A percentile compares a stretch with the other conserved stretches of the same genome.
Evolutionary conservation across 64 coral and sea anemone species (phyloP).

Genomic region (Catalaphyllia jardinei): DNA sequence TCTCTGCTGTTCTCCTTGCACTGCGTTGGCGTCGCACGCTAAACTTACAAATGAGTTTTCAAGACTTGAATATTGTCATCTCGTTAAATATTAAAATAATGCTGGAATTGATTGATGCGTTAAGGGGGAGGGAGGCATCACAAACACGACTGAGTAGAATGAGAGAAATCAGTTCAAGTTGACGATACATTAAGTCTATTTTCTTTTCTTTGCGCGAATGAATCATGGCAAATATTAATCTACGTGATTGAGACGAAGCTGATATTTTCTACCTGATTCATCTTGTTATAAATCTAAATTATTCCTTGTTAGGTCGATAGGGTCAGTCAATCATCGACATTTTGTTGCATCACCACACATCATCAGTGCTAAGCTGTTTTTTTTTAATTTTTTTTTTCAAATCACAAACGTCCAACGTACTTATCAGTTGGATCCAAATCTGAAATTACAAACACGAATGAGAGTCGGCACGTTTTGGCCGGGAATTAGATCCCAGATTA

Average conservation of each 20-base stretch:
- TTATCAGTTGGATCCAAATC: not conserved
- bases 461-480: not conserved
- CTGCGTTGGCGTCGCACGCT: not conserved
- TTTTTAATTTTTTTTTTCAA: not conserved
- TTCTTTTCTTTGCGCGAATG: not conserved
- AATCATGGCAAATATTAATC: not conserved
- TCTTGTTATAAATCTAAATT: not conserved
- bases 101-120: conserved; percentile 13
- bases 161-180: not conserved
- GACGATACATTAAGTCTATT: not conserved
- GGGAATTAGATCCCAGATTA: too few relatives aligned
- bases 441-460: not conserved
- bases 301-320: too few relatives aligned
- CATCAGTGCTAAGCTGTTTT: not conserved
- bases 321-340: not conserved
- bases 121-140: conserved; percentile 5
- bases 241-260: not conserved
- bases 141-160: conserved; percentile 10
- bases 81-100: conserved; percentile 43
- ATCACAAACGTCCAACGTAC: not conserved
- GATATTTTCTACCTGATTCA: not conserved
- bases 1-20: not conserved
- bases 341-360: not conserved
- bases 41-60: not conserved
- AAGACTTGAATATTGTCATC: not conserved